These are phyloP conservation scores for Pangasius larnaudii DNA, from an alignment of 2,797 vertebrate species.

Conservation along the genomic window DNA sequence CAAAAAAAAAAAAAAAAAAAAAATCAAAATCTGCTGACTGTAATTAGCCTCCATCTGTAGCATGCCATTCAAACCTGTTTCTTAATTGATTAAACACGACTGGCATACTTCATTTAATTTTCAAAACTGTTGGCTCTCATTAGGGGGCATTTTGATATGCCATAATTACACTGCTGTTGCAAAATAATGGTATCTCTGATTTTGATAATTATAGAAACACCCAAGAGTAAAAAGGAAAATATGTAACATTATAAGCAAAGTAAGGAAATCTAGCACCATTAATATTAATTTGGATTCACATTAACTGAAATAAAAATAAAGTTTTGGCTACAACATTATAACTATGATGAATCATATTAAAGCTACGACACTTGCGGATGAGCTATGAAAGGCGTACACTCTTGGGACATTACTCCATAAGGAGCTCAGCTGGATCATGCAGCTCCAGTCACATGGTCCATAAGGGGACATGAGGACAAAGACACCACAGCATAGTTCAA, in stretches of 20 bases:
- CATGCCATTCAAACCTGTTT: constrained; percentile 78
- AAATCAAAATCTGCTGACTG: constrained; percentile 71
- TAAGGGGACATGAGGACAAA: constrained; percentile 69
- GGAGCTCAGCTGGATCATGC: constrained; percentile 42
- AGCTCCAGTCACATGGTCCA: neutral
- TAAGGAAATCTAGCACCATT: neutral
- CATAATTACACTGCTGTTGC: constrained; percentile 77
- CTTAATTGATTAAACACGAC: constrained; percentile 83
- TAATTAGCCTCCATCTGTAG: constrained; percentile 83
- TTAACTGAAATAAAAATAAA: neutral
- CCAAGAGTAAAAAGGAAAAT: neutral
- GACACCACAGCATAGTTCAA: constrained; percentile 71
- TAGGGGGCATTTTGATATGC: constrained; percentile 62
- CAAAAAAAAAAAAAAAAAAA: constrained; percentile 13
- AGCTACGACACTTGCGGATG: too few relatives aligned
- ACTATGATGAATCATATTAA: neutral
- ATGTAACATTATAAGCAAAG: neutral
- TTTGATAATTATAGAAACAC: constrained; percentile 37
- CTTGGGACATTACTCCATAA: neutral
- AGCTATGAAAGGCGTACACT: neutral
- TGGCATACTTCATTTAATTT: constrained; percentile 82
- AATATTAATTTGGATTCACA: constrained; percentile 30
- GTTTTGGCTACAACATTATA: neutral
- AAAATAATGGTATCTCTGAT: constrained; percentile 57
- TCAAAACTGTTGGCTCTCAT: constrained; percentile 70